Conservation (phyloP, 2,797 vertebrate genomes). For the Leptoclinus maculatus region DNA sequence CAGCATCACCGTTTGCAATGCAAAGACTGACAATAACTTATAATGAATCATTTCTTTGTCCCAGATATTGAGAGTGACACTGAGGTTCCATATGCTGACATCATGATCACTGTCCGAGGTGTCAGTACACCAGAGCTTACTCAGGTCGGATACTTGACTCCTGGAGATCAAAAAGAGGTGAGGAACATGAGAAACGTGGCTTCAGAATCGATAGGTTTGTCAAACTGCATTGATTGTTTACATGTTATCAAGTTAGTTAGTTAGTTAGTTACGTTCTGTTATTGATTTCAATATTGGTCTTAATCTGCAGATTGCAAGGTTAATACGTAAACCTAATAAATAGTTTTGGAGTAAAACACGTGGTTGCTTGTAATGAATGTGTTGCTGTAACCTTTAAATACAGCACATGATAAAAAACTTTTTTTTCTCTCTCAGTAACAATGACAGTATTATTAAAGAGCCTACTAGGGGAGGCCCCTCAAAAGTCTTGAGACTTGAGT, state of each 20-base stretch:
- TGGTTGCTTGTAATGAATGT: not conserved
- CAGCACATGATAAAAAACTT: too few species aligned
- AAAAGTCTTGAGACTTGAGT: not conserved
- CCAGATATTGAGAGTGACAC: constrained; percentile 82
- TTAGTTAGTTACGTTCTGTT: not conserved
- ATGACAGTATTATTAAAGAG: too few species aligned
- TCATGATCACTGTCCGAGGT: constrained; percentile 84
- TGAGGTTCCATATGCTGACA: constrained; percentile 88
- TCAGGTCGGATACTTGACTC: constrained; percentile 63
- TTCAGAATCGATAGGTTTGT: not conserved
- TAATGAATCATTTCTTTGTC: constrained; percentile 2
- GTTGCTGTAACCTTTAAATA: not conserved
- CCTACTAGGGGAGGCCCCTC: rapidly evolving
- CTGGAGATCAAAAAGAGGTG: constrained; percentile 76
- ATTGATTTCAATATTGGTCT: not conserved
- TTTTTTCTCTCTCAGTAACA: not conserved
- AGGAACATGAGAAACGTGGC: constrained; percentile 25
- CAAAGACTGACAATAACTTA: constrained; percentile 3
- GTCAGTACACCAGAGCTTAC: constrained; percentile 84
- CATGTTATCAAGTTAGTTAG: not conserved
- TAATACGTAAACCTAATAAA: not conserved
- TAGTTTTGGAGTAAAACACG: not conserved
- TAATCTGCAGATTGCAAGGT: not conserved
- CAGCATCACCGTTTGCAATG: not conserved
- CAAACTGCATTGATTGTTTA: not conserved